Percentiles rank a stretch among this genome's conserved stretches.
These are phyloP conservation scores for Thalpophila matura DNA, from an alignment of 2,888 invertebrate genomes.

Conservation along the genomic window DNA sequence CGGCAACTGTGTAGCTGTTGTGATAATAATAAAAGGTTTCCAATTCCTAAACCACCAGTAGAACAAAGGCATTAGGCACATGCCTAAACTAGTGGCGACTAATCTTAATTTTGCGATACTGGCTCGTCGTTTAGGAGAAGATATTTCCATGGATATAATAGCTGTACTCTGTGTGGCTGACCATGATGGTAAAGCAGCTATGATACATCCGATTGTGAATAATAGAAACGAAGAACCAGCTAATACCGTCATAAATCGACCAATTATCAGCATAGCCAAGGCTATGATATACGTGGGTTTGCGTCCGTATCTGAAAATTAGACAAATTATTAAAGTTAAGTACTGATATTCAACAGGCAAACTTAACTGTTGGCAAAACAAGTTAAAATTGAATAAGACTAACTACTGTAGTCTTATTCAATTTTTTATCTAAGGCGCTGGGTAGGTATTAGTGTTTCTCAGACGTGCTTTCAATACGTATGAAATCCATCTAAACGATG, in stretches of 20 bases:
- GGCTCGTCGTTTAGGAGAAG: slow-evolving; percentile 73
- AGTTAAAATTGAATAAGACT: too few species aligned
- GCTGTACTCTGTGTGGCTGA: slow-evolving; percentile 73
- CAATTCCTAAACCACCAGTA: slow-evolving; percentile 80
- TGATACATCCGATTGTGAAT: slow-evolving; percentile 73
- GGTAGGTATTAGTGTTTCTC: too few species aligned
- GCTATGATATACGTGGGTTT: slow-evolving; percentile 75
- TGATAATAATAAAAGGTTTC: slow-evolving; percentile 74
- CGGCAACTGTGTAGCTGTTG: slow-evolving; percentile 70
- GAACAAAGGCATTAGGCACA: slow-evolving; percentile 74
- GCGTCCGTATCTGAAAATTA: slow-evolving; percentile 77
- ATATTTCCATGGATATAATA: slow-evolving; percentile 79
- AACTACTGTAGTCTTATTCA: too few species aligned
- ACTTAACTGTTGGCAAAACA: neutral
- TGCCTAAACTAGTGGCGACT: slow-evolving; percentile 70
- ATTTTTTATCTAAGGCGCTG: too few species aligned
- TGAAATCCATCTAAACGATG: too few species aligned
- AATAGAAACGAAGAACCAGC: slow-evolving; percentile 69
- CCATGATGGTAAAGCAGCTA: slow-evolving; percentile 77
- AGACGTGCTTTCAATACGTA: too few species aligned
- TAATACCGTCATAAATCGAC: slow-evolving; percentile 73
- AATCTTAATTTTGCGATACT: slow-evolving; percentile 70
- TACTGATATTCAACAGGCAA: neutral
- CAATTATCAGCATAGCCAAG: slow-evolving; percentile 71
- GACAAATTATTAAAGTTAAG: slow-evolving; percentile 6